Evolutionary conservation across 2,797 vertebrate genomes (phyloP).

Genomic region (Notolepis coatsorum): DNA sequence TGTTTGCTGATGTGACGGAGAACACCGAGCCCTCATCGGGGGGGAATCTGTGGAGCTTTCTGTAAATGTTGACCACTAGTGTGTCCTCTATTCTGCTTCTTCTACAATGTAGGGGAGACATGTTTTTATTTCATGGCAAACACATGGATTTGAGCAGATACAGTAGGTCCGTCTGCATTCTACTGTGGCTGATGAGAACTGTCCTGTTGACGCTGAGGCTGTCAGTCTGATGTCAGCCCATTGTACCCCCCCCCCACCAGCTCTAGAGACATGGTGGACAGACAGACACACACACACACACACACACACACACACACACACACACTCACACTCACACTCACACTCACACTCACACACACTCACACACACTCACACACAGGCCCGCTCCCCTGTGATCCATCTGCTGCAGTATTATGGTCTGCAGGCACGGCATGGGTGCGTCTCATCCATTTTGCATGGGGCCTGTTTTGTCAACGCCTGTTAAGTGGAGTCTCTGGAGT

Average conservation of each 20-base stretch:
- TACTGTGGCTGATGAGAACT: not conserved
- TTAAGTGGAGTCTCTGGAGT: constrained; percentile 11
- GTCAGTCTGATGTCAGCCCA: constrained; percentile 4
- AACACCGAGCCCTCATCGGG: not conserved
- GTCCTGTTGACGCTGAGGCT: constrained; percentile 27
- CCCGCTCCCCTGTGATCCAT: constrained; percentile 43
- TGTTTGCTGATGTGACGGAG: constrained; percentile 28
- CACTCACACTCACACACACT: constrained; percentile 10
- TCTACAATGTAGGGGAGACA: not conserved
- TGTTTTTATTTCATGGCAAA: constrained; percentile 6
- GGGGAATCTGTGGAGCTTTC: not conserved
- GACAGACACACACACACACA: constrained; percentile 4
- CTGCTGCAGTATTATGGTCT: constrained; percentile 50
- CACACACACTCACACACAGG: constrained; percentile 14
- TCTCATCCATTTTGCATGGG: constrained; percentile 63
- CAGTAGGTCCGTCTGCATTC: not conserved
- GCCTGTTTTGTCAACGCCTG: constrained; percentile 42
- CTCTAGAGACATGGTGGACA: constrained; percentile 23
- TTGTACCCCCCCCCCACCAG: constrained; percentile 21
- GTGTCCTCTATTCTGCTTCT: too few relatives aligned
- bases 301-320: not conserved
- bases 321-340: constrained; percentile 15
- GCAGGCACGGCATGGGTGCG: constrained; percentile 69
- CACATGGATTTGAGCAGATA: constrained; percentile 16
- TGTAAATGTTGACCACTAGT: not conserved